Evolutionary conservation across 2,888 invertebrate species (phyloP).

Genomic region (Sesamia inferens): DNA sequence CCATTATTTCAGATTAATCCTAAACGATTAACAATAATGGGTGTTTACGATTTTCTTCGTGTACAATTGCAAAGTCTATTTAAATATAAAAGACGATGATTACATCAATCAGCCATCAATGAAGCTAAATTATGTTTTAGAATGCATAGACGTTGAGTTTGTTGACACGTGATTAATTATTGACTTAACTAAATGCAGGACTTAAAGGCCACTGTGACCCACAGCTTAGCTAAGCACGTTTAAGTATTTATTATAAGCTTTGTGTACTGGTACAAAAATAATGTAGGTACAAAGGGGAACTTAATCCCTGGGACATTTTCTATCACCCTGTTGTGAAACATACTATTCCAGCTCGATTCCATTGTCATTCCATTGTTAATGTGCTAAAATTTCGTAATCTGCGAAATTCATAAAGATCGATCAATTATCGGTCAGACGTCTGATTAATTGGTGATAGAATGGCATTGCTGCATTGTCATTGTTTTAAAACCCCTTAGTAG

Average conservation of each 20-base stretch:
- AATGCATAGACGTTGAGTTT: conserved; percentile 43
- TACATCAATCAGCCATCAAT: conserved; percentile 43
- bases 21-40: conserved; percentile 61
- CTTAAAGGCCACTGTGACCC: neutral
- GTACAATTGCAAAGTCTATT: conserved; percentile 35
- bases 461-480: too few species aligned
- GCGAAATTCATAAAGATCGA: too few species aligned
- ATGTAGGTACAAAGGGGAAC: too few species aligned
- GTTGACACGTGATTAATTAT: conserved; percentile 30
- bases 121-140: conserved; percentile 23
- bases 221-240: neutral
- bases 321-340: too few species aligned
- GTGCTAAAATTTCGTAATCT: too few species aligned
- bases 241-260: neutral
- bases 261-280: too few species aligned
- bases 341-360: too few species aligned
- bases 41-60: conserved; percentile 48
- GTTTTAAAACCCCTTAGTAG: too few species aligned
- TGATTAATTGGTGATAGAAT: too few species aligned
- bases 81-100: conserved; percentile 31
- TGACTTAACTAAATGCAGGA: conserved; percentile 8
- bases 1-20: conserved; percentile 66
- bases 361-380: too few species aligned
- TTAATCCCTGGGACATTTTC: too few species aligned
- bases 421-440: too few species aligned